Percentiles rank a stretch among this genome's conserved stretches.
Conservation (phyloP, 1,140 invertebrate genomes). For the Drusus annulatus region DNA sequence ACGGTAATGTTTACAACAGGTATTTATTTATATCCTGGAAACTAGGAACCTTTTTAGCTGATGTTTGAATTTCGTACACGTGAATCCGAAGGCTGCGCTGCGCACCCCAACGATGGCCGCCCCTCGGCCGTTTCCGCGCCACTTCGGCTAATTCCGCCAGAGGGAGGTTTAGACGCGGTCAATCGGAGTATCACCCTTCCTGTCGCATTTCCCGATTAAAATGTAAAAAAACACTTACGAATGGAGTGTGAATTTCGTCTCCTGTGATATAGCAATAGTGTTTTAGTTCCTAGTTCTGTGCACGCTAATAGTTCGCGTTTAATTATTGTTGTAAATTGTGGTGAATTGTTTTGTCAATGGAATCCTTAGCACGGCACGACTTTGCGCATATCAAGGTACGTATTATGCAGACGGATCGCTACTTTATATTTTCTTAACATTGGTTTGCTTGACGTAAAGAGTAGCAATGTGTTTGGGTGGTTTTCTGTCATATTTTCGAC, state of each 20-base stretch:
- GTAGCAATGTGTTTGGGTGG: too few species aligned
- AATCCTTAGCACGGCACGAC: conserved; percentile 26
- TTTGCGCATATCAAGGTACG: conserved; percentile 41
- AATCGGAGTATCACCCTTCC: conserved; percentile 43
- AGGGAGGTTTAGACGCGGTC: conserved; percentile 55
- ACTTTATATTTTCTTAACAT: conserved; percentile 1
- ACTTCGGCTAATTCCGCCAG: conserved; percentile 43
- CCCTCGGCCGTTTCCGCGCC: conserved; percentile 37
- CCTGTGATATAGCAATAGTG: conserved; percentile 11
- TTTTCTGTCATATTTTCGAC: too few species aligned
- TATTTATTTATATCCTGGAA: too few species aligned
- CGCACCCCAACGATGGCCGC: conserved; percentile 30
- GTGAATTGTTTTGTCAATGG: conserved; percentile 50
- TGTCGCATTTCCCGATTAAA: conserved; percentile 32
- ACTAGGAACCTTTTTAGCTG: neutral
- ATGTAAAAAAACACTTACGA: conserved; percentile 11
- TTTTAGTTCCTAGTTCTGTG: conserved; percentile 6
- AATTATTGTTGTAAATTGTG: conserved; percentile 14
- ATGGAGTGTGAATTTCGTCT: neutral
- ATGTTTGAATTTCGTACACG: conserved; percentile 12
- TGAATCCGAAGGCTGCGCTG: conserved; percentile 7
- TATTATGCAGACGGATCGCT: conserved; percentile 22
- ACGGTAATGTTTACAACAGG: too few species aligned
- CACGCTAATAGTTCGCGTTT: neutral
- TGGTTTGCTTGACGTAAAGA: too few species aligned